Evolutionary conservation across 2,113 vertebrate species (phyloP), one percentile per base, ranked within the genome.

Genomic region (Daphoenositta chrysoptera): DNA sequence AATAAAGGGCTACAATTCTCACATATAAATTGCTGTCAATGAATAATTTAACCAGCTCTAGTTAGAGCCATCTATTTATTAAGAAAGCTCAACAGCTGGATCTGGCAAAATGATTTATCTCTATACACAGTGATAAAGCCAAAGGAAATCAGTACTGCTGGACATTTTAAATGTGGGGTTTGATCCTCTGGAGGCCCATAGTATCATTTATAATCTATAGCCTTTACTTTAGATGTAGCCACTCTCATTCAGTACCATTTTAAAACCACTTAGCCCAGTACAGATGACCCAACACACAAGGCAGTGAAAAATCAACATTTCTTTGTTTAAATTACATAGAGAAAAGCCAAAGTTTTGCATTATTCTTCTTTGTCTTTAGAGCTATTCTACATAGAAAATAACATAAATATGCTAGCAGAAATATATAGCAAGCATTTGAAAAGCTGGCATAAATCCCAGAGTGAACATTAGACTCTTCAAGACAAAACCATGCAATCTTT

Each of bases 1-100:
- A 96, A 94, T 66, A 90, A 88, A 83, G n/a, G 54, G 23, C 44
- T 53, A 64, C 5, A 13, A 48, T 40, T 83, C 60, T 89, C 71
- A 82, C 26, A 39, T 19, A 73, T 45, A 89, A 90, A 88, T 63
- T 70, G 58, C 66, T 95, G 71, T 42, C 89, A 82, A 68, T 89
- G n/a, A 92, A 89, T 92, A 94, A 94, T 93, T 92, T 92, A 95
- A 91, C 13, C 45, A 82, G 69, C 31, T 78, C 39, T 66, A 80
- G 71, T 73, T 81, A 90, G 54, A 87, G 56, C 5, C 27, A 88
- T 73, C 58, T 56, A 89, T 68, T 96, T 87, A 77, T 47, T 60
- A 86, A 65, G 53, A 85, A 95, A 88, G 18, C 47, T 80, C 35
- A 96, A 57, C 92, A 94, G 21, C 26, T 81, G 40, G 44, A 93